Evolutionary conservation across 2,888 invertebrate species (phyloP).

Genomic region (Zele albiditarsus): DNA sequence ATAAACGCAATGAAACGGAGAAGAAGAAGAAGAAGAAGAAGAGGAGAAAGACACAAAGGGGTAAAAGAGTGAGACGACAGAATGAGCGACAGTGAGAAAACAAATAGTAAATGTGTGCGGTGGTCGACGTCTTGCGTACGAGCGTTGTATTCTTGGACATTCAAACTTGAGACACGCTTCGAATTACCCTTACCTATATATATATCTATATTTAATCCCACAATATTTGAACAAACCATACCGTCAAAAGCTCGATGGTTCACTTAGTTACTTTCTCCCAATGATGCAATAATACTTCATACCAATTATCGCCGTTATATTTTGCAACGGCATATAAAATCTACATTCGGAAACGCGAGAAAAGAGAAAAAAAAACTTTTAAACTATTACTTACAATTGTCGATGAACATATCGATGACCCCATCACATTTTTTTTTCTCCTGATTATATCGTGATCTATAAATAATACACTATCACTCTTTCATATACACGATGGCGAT

Average conservation of each 20-base stretch:
- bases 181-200: constrained; percentile 10
- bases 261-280: neutral
- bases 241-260: neutral
- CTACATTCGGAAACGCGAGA: neutral
- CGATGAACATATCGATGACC: neutral
- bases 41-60: neutral
- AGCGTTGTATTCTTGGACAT: constrained; percentile 43
- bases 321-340: neutral
- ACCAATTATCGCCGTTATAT: neutral
- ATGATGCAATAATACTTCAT: neutral
- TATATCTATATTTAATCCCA: neutral
- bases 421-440: neutral
- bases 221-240: neutral
- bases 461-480: too few relatives aligned
- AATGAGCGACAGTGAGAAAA: constrained; percentile 4
- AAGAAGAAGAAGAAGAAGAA: neutral
- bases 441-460: too few relatives aligned
- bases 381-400: neutral
- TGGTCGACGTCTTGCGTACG: constrained; percentile 3
- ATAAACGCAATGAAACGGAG: constrained; percentile 14
- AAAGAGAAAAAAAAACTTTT: neutral
- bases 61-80: neutral
- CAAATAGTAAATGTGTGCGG: neutral
- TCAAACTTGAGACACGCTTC: constrained; percentile 45
- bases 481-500: neutral